Percentiles rank a stretch among this genome's conserved stretches.
These are phyloP conservation scores for Pipistrellus nathusii DNA, from an alignment of 2,797 vertebrate genomes.

Conservation along the genomic window DNA sequence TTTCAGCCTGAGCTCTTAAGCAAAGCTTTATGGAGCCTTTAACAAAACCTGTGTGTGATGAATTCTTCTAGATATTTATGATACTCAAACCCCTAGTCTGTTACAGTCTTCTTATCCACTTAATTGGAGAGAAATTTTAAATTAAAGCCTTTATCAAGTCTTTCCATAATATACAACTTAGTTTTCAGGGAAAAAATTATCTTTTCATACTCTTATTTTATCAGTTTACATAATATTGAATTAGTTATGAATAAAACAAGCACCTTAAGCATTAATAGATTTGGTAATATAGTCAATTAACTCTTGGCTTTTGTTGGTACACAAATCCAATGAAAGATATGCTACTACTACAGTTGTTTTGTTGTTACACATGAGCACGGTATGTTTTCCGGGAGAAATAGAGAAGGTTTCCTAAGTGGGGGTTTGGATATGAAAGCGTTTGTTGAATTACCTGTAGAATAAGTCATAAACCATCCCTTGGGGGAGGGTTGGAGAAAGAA, in stretches of 20 bases:
- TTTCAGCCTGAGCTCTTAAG: conserved; percentile 4
- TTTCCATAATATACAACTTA: conserved; percentile 1
- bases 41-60: background rate
- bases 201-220: background rate
- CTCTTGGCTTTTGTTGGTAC: background rate
- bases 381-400: background rate
- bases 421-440: background rate
- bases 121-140: background rate
- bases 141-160: background rate
- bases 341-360: background rate
- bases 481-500: background rate
- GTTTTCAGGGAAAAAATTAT: conserved; percentile 4
- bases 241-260: background rate
- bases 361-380: background rate
- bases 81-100: background rate
- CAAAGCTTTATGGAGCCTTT: background rate
- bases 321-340: background rate
- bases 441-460: background rate
- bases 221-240: background rate
- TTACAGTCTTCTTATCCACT: background rate
- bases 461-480: background rate
- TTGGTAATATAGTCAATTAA: background rate
- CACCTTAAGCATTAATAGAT: background rate
- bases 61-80: background rate
- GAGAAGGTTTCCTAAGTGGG: background rate